Evolutionary conservation across 2,113 vertebrate species (phyloP), one percentile per base, ranked within the genome.

Genomic region (Lophius piscatorius): DNA sequence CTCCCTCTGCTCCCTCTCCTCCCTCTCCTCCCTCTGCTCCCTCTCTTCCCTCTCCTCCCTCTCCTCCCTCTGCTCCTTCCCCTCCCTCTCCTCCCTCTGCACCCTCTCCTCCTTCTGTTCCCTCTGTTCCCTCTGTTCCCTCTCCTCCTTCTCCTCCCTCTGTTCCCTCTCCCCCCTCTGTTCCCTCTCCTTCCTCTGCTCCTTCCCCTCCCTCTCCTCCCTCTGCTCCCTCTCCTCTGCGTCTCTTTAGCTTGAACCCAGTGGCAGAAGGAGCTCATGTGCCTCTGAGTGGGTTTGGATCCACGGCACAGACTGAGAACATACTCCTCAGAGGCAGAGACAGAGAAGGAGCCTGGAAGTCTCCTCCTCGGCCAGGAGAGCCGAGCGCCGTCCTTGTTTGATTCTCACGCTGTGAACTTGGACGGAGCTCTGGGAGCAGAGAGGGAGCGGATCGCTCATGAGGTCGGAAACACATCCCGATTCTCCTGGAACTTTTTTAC

Each of bases 351-450:
- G 45, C 36, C 47, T 18, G 63, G 75, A 31, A 64, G 72, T 50
- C 52, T 55, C 76, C 57, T 60, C 77, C 55, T 57, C 39, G 24
- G 94, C 89, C 54, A 36, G 41, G 68, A 85, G 83, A 72, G 74
- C 72, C 64, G 81, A 76, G 29, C 58, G 29, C 81, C 65, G 81
- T 75, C 78, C 68, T 65, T 9, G 14, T 60, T 41, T 59, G 76
- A 86, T 91, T 91, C 89, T 91, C 89, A 91, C 87, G 85, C 90
- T 86, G 84, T 0, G 21, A 36, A 85, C 78, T 89, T 90, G 88
- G 89, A 89, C 61, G 72, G 48, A 31, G 71, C 67, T 83, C 85
- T 89, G 84, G 87, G 87, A 91, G 85, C 87, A 83, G 70, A 85
- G 82, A 79, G 74, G 52, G 65, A 87, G 83, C 63, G 71, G 88